A percentile compares a stretch with the other conserved stretches of the same genome.
These are phyloP conservation scores for Ptychobarbus kaznakovi DNA, from an alignment of 2,797 vertebrate species.

Conservation along the genomic window DNA sequence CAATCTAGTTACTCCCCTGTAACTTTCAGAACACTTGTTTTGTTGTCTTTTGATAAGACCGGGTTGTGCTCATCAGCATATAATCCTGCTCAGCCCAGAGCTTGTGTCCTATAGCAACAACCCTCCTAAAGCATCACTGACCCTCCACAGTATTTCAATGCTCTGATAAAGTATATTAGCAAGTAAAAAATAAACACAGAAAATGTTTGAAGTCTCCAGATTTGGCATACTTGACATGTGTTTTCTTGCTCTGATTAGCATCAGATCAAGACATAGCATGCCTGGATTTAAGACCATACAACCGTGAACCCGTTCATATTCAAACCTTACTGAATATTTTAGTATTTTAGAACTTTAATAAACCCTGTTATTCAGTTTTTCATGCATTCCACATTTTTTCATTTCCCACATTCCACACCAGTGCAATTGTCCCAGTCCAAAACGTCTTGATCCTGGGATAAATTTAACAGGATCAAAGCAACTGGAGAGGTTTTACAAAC, in stretches of 20 bases:
- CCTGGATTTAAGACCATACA: slow-evolving; percentile 32
- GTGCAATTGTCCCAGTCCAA: slow-evolving; percentile 9
- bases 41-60: not conserved
- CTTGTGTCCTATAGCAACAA: not conserved
- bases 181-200: slow-evolving; percentile 9
- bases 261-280: slow-evolving; percentile 46
- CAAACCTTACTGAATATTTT: not conserved
- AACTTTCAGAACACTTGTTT: slow-evolving; percentile 14
- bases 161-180: not conserved
- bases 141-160: slow-evolving; percentile 4
- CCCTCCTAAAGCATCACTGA: not conserved
- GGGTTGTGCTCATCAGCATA: not conserved
- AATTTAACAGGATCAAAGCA: slow-evolving; percentile 37
- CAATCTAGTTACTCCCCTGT: slow-evolving; percentile 2
- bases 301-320: slow-evolving; percentile 24
- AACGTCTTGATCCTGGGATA: slow-evolving; percentile 45
- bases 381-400: not conserved
- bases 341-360: slow-evolving; percentile 15
- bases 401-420: slow-evolving; percentile 26
- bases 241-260: slow-evolving; percentile 57
- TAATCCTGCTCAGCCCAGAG: not conserved
- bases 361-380: not conserved
- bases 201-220: slow-evolving; percentile 25
- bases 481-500: slow-evolving; percentile 35
- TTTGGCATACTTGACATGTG: slow-evolving; percentile 45